Conservation (phyloP, 1,140 invertebrate genomes). For the Zaprionus africanus region DNA sequence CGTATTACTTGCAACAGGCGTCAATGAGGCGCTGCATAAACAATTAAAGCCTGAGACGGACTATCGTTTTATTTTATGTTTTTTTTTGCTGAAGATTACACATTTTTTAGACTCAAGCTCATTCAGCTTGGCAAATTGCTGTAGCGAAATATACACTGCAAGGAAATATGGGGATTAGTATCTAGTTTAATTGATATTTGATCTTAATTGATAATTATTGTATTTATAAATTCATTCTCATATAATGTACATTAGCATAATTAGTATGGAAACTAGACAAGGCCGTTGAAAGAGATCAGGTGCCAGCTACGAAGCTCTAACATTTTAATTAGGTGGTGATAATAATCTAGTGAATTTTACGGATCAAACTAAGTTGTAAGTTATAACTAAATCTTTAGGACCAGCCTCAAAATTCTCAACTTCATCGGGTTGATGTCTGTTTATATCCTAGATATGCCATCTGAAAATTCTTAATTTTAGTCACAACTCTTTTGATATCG, state of each 20-base stretch:
- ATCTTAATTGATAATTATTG: background rate
- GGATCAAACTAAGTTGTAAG: too few species aligned
- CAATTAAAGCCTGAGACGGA: conserved; percentile 72
- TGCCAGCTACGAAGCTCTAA: too few species aligned
- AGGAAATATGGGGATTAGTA: background rate
- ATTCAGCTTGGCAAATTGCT: conserved; percentile 28
- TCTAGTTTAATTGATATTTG: background rate
- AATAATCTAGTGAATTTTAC: too few species aligned
- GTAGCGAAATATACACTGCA: conserved; percentile 9
- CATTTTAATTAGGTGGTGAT: too few species aligned
- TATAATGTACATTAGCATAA: too few species aligned
- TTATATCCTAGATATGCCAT: too few species aligned
- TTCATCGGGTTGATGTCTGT: too few species aligned
- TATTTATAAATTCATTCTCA: too few species aligned
- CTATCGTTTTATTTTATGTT: conserved; percentile 36
- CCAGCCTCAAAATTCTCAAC: too few species aligned
- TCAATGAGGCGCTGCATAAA: conserved; percentile 77
- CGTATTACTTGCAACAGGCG: conserved; percentile 66
- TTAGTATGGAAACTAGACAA: too few species aligned
- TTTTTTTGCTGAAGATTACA: conserved; percentile 69
- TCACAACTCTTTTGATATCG: background rate
- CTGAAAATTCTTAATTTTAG: background rate
- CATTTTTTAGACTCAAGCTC: conserved; percentile 60
- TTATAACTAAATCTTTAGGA: too few species aligned
- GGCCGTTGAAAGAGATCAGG: too few species aligned